Conservation (phyloP, 2,888 invertebrate species). For the Gymnosoma rotundatum region DNA sequence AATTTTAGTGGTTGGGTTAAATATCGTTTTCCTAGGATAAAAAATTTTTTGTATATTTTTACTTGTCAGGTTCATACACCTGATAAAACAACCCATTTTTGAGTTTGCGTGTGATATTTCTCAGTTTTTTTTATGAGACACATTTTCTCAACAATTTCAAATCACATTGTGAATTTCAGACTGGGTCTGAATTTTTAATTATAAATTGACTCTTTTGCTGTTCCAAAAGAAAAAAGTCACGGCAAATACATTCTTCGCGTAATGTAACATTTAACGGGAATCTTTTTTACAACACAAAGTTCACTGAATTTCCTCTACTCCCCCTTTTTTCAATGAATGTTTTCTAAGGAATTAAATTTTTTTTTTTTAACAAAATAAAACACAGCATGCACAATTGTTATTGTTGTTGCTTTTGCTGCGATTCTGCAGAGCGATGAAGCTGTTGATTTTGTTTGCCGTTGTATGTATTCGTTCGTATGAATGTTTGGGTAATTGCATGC, state of each 20-base stretch:
- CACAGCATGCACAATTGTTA: slow-evolving; percentile 21
- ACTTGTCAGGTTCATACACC: no score
- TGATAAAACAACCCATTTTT: no score
- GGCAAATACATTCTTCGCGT: not conserved
- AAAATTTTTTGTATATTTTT: no score
- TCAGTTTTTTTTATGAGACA: no score
- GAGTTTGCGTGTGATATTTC: no score
- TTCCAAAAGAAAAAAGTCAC: no score
- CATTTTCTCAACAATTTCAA: no score
- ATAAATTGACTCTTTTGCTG: no score
- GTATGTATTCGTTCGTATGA: not conserved
- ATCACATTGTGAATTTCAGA: no score
- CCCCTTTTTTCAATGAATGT: not conserved
- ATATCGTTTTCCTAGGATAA: no score
- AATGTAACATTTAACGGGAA: slow-evolving; percentile 37
- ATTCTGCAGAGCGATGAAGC: not conserved
- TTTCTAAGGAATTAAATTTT: not conserved
- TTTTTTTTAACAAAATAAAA: slow-evolving; percentile 11
- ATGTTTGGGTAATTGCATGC: slow-evolving; percentile 59
- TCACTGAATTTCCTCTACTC: slow-evolving; percentile 7
- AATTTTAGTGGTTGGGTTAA: no score
- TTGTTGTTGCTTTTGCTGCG: not conserved
- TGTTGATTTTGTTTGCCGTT: not conserved
- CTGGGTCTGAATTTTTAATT: no score
- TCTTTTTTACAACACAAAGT: slow-evolving; percentile 13